These are phyloP conservation scores for Carapus acus DNA, from an alignment of 2,797 vertebrate genomes.

Conservation along the genomic window DNA sequence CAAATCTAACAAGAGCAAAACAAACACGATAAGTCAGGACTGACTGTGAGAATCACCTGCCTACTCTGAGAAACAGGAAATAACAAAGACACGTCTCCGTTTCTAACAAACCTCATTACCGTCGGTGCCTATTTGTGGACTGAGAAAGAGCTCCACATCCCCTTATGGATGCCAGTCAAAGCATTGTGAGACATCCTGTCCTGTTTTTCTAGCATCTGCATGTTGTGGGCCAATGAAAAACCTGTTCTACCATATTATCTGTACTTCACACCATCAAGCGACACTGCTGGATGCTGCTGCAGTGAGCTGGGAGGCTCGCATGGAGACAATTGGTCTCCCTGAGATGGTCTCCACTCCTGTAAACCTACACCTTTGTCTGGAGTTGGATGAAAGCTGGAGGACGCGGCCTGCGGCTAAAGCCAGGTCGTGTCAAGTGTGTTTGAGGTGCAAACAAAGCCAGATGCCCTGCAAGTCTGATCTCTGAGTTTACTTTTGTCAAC, in stretches of 20 bases:
- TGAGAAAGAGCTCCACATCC: slow-evolving; percentile 1
- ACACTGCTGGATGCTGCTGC: too few relatives aligned
- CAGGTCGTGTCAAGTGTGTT: slow-evolving; percentile 33
- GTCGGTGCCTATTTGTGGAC: slow-evolving; percentile 22
- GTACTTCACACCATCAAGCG: not conserved
- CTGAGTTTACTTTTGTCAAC: slow-evolving; percentile 25
- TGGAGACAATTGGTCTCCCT: not conserved
- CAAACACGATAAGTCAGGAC: slow-evolving; percentile 27
- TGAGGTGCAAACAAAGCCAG: slow-evolving; percentile 53
- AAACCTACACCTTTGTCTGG: slow-evolving; percentile 17
- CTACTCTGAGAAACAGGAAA: slow-evolving; percentile 31
- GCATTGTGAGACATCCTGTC: not conserved
- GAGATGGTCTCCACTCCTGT: not conserved
- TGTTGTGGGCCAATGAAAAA: too few relatives aligned
- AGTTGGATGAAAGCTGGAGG: slow-evolving; percentile 26
- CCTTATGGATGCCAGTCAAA: too few relatives aligned
- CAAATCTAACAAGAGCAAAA: slow-evolving; percentile 48
- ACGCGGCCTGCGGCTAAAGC: slow-evolving; percentile 31
- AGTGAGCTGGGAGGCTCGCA: too few relatives aligned
- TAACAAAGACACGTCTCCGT: not conserved
- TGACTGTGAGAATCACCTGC: slow-evolving; percentile 27
- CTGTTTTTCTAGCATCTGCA: too few relatives aligned
- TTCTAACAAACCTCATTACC: slow-evolving; percentile 35
- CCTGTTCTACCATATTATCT: too few relatives aligned
- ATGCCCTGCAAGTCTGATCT: slow-evolving; percentile 24